Base-by-base conservation (phyloP, 2,888 invertebrate species). In the Achlya flavicornis region DNA sequence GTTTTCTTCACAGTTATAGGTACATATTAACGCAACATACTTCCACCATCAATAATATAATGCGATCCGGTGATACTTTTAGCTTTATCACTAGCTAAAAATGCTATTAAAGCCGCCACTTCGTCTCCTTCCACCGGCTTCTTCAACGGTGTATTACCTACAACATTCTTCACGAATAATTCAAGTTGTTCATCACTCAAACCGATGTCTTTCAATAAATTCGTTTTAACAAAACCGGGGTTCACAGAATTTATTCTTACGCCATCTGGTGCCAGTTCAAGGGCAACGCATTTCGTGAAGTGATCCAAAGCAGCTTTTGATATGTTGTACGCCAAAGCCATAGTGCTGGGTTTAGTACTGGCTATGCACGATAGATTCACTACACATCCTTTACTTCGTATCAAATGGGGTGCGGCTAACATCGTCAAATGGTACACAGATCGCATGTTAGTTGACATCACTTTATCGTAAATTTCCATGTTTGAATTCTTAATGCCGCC, bases 271-370 rank as follows among this genome's bases (percentile, higher is more conserved):
- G 97, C 97, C 64, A 98, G 89, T 78, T 98, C 99, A 61, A 99
- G 90, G 1, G 99, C 99, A 14, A 96, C 94, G 84, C 98, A 98
- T 83, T 96, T 95, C 0, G 99, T 99, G 76, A 99, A 96, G 80
- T 99, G 98, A 91, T 99, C 99, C 6, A 99, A 89, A 0, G 98
- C 98, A 12, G 98, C 95, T 90, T 99, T 99, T 1, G 98, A 98
- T 91, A 99, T 95, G 77, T 96, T 96, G 87, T 99, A 99, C 0
- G 98, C 96, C 63, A 98, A 86, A 1, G 98, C 95, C 71, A 96
- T 96, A 0, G 98, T 95, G 65, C 84, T 90, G 0, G 89, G 76
- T 94, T 96, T 88, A 80, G 94, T 73, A 26, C 99, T 98, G 73
- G 96, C 96, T 3, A 98, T 97, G 84, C 98, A 98, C 6, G 98